These are phyloP conservation scores for Gephyroberyx darwinii DNA, from an alignment of 2,797 vertebrate genomes.

Conservation along the genomic window DNA sequence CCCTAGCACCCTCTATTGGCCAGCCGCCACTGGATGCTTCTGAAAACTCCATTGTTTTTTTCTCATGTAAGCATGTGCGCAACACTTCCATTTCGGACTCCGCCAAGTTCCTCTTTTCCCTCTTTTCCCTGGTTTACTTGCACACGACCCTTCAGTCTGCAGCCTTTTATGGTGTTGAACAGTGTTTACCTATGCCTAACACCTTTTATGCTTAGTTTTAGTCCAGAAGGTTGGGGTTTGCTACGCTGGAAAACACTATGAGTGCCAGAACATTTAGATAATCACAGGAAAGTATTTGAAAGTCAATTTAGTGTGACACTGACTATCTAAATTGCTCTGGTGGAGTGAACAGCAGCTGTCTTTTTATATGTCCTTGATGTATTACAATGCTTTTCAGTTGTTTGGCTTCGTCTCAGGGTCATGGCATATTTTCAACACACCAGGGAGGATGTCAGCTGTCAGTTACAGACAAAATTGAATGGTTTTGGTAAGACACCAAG, in stretches of 20 bases:
- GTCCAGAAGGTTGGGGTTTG: not conserved
- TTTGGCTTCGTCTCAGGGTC: not conserved
- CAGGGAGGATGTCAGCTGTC: not conserved
- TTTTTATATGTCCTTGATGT: conserved; percentile 11
- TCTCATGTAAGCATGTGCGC: too few relatives aligned
- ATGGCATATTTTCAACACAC: not conserved
- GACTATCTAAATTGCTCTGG: conserved; percentile 11
- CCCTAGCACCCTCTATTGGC: too few relatives aligned
- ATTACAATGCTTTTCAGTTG: not conserved
- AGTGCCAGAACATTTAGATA: not conserved
- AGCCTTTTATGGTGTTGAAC: too few relatives aligned
- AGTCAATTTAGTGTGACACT: not conserved
- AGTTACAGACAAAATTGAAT: too few relatives aligned
- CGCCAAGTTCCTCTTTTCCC: too few relatives aligned
- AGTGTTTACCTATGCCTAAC: too few relatives aligned
- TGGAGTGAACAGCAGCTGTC: not conserved
- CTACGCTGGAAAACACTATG: not conserved
- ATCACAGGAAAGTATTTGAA: conserved; percentile 6
- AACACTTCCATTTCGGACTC: too few relatives aligned
- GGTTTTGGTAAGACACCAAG: conserved; percentile 2
- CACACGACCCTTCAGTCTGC: too few relatives aligned
- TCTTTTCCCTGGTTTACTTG: too few relatives aligned
- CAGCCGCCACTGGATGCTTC: too few relatives aligned
- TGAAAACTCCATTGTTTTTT: too few relatives aligned
- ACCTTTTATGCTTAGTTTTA: not conserved